These are phyloP conservation scores for Thamnophis sirtalis DNA, from an alignment of 2,113 vertebrate genomes.

Conservation along the genomic window DNA sequence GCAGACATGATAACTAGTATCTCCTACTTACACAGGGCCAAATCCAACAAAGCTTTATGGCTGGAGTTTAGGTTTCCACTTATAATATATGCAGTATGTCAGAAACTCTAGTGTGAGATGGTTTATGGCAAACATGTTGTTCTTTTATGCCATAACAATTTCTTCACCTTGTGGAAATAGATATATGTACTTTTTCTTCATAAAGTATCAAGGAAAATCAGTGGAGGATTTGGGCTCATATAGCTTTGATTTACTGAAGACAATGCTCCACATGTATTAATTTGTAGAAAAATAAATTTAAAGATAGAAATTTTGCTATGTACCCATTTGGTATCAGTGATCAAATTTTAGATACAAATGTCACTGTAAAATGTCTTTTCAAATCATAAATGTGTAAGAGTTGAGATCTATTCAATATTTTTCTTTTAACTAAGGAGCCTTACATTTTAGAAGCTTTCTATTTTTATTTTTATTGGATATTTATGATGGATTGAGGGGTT, in stretches of 20 bases:
- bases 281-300: background rate
- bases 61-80: conserved; percentile 6
- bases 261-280: background rate
- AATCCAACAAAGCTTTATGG: conserved; percentile 14
- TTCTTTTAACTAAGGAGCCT: background rate
- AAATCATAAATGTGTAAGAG: background rate
- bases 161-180: conserved; percentile 14
- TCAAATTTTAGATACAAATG: background rate
- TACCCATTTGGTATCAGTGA: background rate
- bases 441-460: background rate
- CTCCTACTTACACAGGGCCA: conserved; percentile 5
- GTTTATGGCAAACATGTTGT: conserved; percentile 9
- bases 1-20: background rate
- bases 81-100: conserved; percentile 6
- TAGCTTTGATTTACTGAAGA: background rate
- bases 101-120: conserved; percentile 8
- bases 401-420: background rate
- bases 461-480: background rate
- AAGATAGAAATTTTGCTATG: background rate
- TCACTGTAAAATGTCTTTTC: background rate
- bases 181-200: background rate
- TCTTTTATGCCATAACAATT: background rate
- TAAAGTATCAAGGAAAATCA: background rate
- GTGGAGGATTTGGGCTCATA: background rate
- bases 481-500: background rate